phyloP scores from a whole-genome alignment of 2,113 vertebrate genomes.

The Myiozetetes cayanensis region DNA sequence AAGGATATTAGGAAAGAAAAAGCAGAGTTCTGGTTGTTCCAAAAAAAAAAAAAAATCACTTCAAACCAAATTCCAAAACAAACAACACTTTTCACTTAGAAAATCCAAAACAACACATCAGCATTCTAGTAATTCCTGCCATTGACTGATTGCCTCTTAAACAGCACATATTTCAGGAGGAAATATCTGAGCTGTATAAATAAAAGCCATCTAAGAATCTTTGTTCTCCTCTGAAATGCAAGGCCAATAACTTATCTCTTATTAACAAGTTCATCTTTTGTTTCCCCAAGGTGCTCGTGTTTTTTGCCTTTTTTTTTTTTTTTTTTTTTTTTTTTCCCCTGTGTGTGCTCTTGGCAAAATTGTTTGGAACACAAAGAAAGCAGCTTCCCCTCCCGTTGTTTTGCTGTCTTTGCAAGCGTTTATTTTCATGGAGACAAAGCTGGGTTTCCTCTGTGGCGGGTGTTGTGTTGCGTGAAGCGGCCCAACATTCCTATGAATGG shows the following conservation, averaged over 20 bases:
- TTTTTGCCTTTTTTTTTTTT: background rate
- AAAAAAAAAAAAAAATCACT: background rate
- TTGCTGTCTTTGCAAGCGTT: conserved; percentile 27
- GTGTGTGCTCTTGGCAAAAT: background rate
- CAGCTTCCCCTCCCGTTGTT: conserved; percentile 59
- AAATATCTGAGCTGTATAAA: background rate
- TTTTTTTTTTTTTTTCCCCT: rapidly evolving
- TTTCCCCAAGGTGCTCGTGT: background rate
- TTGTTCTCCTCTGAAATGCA: conserved; percentile 23
- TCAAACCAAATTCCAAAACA: conserved; percentile 33
- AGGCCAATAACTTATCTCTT: conserved; percentile 50
- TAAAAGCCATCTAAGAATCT: background rate
- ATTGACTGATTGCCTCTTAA: background rate
- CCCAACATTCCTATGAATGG: conserved; percentile 11
- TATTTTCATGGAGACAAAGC: conserved; percentile 48
- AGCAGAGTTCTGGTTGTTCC: background rate
- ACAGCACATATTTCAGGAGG: background rate
- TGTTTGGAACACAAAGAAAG: conserved; percentile 39
- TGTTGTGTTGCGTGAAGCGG: background rate
- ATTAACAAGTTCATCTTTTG: conserved; percentile 48
- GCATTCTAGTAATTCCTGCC: conserved; percentile 36
- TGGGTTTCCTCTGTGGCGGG: background rate
- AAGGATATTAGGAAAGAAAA: background rate
- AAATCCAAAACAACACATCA: background rate
- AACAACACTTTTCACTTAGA: conserved; percentile 18